Evolutionary conservation across 2,113 vertebrate genomes (phyloP).

Genomic region (Pygoscelis antarcticus): DNA sequence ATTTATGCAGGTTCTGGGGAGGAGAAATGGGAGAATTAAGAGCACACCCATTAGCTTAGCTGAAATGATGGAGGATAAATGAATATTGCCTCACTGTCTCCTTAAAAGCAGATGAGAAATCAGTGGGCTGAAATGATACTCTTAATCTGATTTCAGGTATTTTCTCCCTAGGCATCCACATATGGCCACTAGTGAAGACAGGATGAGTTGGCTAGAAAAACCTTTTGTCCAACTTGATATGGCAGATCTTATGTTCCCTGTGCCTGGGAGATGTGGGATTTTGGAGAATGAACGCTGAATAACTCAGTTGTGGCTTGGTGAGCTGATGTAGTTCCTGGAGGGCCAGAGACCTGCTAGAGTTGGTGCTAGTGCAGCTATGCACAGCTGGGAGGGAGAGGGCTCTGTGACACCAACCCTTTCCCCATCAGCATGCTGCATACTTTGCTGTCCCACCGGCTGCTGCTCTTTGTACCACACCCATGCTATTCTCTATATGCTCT

Average conservation of each 20-base stretch:
- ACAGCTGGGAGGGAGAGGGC: neutral
- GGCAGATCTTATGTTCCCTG: neutral
- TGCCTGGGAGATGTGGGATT: neutral
- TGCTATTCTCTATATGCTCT: neutral
- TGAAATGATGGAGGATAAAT: neutral
- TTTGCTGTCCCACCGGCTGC: neutral
- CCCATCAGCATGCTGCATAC: neutral
- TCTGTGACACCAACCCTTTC: neutral
- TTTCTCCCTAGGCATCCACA: neutral
- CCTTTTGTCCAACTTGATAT: neutral
- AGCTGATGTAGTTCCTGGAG: neutral
- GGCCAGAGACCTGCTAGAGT: neutral
- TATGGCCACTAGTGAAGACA: neutral
- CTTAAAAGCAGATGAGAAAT: neutral
- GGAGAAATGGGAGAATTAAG: neutral
- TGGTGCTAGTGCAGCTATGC: neutral
- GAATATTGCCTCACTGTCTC: neutral
- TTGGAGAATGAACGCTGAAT: neutral
- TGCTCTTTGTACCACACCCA: neutral
- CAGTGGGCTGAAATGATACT: neutral
- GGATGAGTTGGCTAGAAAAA: neutral
- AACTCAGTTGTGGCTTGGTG: neutral
- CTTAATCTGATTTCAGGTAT: neutral
- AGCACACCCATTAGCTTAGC: neutral
- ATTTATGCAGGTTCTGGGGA: neutral